Percentiles rank a stretch among this genome's conserved stretches.
These are phyloP conservation scores for Catagonus wagneri DNA, from an alignment of 2,113 vertebrate genomes.

Conservation along the genomic window DNA sequence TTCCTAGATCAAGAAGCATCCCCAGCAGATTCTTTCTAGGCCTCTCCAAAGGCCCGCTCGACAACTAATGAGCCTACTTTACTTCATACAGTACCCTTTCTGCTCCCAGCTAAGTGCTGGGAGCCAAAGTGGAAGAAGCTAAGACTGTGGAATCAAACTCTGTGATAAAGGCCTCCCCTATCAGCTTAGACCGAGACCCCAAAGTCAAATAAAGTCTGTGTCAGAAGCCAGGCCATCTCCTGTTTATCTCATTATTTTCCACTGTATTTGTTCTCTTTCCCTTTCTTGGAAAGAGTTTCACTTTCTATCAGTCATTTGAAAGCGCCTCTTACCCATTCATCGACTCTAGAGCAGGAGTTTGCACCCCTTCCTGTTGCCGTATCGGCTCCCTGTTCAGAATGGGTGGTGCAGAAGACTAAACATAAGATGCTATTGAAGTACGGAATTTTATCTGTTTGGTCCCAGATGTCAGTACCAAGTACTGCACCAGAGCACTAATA, in stretches of 20 bases:
- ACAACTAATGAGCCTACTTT: background rate
- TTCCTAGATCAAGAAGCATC: conserved; percentile 53
- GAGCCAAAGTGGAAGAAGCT: conserved; percentile 11
- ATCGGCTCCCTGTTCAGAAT: background rate
- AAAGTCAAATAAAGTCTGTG: background rate
- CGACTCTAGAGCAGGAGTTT: background rate
- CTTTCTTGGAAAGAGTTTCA: background rate
- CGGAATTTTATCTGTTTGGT: background rate
- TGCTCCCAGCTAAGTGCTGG: background rate
- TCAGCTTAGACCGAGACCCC: background rate
- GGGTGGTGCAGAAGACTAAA: background rate
- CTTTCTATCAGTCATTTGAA: background rate
- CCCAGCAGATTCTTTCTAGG: background rate
- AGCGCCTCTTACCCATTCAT: background rate
- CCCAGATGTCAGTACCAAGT: background rate
- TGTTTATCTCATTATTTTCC: background rate
- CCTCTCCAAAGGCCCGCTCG: background rate
- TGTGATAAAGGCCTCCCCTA: background rate
- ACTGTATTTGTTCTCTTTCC: background rate
- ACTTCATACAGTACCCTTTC: background rate
- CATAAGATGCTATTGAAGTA: background rate
- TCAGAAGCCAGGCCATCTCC: background rate
- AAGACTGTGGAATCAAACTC: background rate
- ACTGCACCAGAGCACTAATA: background rate
- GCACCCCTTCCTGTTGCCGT: background rate